Evolutionary conservation across 2,888 invertebrate species (phyloP).

Genomic region (Drosophila eohydei): DNA sequence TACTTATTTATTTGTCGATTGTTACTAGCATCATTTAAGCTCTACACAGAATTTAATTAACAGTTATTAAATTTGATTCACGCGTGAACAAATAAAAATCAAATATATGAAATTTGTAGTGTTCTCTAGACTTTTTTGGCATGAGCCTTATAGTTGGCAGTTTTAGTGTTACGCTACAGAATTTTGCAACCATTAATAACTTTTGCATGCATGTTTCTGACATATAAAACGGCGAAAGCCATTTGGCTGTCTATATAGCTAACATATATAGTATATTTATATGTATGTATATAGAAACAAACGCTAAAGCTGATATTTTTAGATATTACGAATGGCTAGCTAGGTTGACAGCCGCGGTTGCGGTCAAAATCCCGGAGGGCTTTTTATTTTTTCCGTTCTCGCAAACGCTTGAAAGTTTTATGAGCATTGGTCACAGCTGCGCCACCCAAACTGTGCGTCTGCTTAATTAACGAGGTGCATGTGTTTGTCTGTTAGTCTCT

Average conservation of each 20-base stretch:
- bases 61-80: neutral
- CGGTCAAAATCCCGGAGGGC: constrained; percentile 3
- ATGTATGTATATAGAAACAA: neutral
- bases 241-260: constrained; percentile 13
- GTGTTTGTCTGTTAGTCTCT: constrained; percentile 1
- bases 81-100: neutral
- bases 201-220: constrained; percentile 22
- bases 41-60: neutral
- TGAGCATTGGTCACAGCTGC: constrained; percentile 2
- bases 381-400: neutral
- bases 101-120: neutral
- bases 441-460: constrained; percentile 18
- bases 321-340: constrained; percentile 4
- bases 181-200: constrained; percentile 21
- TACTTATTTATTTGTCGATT: neutral
- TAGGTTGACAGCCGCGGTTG: constrained; percentile 14
- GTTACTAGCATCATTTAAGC: neutral
- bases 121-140: neutral
- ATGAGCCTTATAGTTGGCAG: neutral
- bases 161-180: constrained; percentile 3
- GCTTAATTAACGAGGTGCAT: constrained; percentile 44
- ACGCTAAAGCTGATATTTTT: constrained; percentile 14
- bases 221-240: constrained; percentile 4
- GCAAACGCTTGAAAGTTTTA: constrained; percentile 12
- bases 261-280: neutral